These are phyloP conservation scores for Odontocerum albicorne DNA, from an alignment of 2,888 invertebrate species.

Conservation along the genomic window DNA sequence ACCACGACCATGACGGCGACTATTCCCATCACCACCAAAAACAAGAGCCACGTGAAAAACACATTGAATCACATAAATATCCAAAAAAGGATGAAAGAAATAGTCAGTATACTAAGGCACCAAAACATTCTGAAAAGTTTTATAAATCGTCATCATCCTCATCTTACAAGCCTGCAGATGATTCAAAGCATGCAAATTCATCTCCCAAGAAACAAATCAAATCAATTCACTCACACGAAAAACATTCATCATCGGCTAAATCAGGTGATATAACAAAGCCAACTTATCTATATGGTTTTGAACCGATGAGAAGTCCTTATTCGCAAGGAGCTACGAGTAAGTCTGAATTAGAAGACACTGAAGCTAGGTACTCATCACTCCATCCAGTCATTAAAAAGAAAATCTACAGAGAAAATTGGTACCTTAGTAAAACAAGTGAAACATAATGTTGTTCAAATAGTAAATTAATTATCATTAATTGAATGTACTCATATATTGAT, in stretches of 20 bases:
- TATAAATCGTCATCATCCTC: constrained; percentile 16
- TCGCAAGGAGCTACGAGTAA: neutral
- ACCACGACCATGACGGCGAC: constrained; percentile 19
- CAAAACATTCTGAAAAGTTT: constrained; percentile 12
- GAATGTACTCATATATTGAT: too few relatives aligned
- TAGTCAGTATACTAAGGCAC: constrained; percentile 9
- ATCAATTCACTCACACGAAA: too few relatives aligned
- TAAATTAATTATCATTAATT: too few relatives aligned
- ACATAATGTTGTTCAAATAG: too few relatives aligned
- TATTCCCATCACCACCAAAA: constrained; percentile 28
- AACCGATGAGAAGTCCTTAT: constrained; percentile 42
- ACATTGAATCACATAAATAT: constrained; percentile 18
- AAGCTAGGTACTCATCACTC: constrained; percentile 37
- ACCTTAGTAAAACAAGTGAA: constrained; percentile 51
- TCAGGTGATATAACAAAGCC: constrained; percentile 50
- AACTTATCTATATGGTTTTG: constrained; percentile 55
- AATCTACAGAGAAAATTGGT: constrained; percentile 54
- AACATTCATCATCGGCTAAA: constrained; percentile 42
- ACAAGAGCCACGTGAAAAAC: constrained; percentile 19
- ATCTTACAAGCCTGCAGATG: constrained; percentile 13
- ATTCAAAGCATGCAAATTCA: constrained; percentile 18
- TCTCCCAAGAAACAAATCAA: constrained; percentile 39
- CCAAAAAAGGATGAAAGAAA: constrained; percentile 21
- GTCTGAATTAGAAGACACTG: constrained; percentile 18
- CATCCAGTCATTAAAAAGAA: constrained; percentile 51